Conservation (phyloP, 2,113 vertebrate species). For the Mungos mungo region DNA sequence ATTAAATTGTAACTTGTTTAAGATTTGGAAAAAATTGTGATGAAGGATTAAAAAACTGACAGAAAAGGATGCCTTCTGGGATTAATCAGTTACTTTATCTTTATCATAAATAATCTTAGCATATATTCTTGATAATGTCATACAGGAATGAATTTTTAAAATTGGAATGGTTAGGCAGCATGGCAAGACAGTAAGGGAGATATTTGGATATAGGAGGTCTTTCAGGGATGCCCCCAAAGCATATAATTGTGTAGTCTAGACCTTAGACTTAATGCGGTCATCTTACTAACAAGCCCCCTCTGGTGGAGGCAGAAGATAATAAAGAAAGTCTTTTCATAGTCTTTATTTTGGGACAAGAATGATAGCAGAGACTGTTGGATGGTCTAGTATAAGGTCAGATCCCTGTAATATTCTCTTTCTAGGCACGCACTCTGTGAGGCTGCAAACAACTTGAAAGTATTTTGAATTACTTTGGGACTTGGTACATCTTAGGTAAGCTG, state of each 20-base stretch:
- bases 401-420: slow-evolving; percentile 9
- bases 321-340: neutral
- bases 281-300: neutral
- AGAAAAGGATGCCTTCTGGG: neutral
- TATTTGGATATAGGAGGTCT: neutral
- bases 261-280: neutral
- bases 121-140: slow-evolving; percentile 24
- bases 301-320: neutral
- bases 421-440: neutral
- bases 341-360: neutral
- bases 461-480: slow-evolving; percentile 54
- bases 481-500: slow-evolving; percentile 49
- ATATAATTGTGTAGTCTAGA: neutral
- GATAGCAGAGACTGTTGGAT: neutral
- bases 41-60: neutral
- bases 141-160: neutral
- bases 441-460: slow-evolving; percentile 48
- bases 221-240: neutral
- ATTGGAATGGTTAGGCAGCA: neutral
- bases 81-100: neutral
- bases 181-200: neutral
- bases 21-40: neutral
- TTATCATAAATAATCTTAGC: slow-evolving; percentile 22
- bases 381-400: neutral
- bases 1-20: neutral